Percentiles rank a stretch among this genome's conserved stretches.
Conservation (phyloP, 1,140 invertebrate species). For the Caenorhabditis elegans region DNA sequence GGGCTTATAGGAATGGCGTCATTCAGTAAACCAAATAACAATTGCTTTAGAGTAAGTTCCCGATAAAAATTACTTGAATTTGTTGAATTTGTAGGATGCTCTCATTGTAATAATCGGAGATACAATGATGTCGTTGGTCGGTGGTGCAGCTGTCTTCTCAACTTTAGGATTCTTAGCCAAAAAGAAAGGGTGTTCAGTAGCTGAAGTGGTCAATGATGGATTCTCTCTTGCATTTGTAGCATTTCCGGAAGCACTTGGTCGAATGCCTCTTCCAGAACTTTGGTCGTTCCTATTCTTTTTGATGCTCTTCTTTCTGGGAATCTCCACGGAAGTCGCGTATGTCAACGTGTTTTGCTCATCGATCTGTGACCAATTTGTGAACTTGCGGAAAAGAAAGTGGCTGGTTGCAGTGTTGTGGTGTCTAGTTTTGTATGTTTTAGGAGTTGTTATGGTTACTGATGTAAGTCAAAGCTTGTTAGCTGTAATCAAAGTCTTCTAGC, state of each 20-base stretch:
- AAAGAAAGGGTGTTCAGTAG: constrained; percentile 67
- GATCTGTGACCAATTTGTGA: neutral
- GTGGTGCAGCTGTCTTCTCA: constrained; percentile 73
- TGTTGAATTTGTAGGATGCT: constrained; percentile 68
- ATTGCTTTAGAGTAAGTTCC: constrained; percentile 29
- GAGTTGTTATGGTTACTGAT: constrained; percentile 17
- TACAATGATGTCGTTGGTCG: constrained; percentile 73
- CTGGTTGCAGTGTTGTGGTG: neutral
- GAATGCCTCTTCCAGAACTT: constrained; percentile 68
- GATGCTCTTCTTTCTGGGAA: constrained; percentile 68
- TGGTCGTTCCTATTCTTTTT: constrained; percentile 68
- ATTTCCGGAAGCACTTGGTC: constrained; percentile 67
- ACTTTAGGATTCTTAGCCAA: constrained; percentile 73
- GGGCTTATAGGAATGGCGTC: constrained; percentile 40
- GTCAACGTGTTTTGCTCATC: constrained; percentile 14
- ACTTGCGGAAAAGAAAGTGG: constrained; percentile 32
- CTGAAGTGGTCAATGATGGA: neutral
- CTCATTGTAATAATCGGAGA: constrained; percentile 74
- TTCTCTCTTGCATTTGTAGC: constrained; percentile 59
- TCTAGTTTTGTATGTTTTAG: neutral
- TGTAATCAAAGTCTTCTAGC: neutral
- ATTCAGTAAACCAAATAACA: constrained; percentile 36
- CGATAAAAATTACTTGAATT: neutral
- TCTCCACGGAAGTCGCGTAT: constrained; percentile 62
- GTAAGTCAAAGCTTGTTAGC: neutral